These are phyloP conservation scores for Lasioglossum calceatum DNA, from an alignment of 2,888 invertebrate species.

Conservation along the genomic window DNA sequence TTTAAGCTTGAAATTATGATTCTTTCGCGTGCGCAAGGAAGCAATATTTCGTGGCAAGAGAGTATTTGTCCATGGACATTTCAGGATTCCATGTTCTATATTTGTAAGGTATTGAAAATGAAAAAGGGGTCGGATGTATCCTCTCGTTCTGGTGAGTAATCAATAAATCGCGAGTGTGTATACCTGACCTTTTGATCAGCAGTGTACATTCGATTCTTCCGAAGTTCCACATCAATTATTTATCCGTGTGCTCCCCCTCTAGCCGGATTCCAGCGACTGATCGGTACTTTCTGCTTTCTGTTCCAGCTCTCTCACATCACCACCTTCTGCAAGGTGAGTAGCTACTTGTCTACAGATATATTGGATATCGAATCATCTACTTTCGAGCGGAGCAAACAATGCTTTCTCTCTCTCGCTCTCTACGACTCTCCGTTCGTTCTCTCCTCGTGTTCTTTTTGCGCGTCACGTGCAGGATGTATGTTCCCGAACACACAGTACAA, in stretches of 20 bases:
- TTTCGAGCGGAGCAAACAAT: slow-evolving; percentile 7
- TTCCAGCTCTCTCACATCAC: slow-evolving; percentile 94
- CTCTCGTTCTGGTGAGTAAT: neutral
- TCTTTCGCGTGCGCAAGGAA: neutral
- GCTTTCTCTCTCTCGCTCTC: too few species aligned
- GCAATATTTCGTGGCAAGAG: neutral
- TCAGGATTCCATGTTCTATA: neutral
- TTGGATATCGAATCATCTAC: slow-evolving; percentile 40
- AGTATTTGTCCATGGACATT: slow-evolving; percentile 1
- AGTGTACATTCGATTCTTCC: neutral
- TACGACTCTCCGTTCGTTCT: neutral
- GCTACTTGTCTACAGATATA: slow-evolving; percentile 36
- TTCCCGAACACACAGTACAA: slow-evolving; percentile 5
- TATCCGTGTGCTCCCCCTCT: neutral
- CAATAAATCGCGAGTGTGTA: neutral
- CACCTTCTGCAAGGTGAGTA: slow-evolving; percentile 94
- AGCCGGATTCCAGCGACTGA: slow-evolving; percentile 45
- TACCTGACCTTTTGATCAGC: neutral
- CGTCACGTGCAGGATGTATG: slow-evolving; percentile 2
- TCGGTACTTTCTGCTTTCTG: slow-evolving; percentile 77
- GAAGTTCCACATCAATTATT: slow-evolving; percentile 45
- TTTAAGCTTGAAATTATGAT: neutral
- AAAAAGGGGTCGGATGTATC: neutral
- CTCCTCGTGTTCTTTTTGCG: neutral
- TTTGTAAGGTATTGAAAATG: neutral